Evolutionary conservation across 2,888 invertebrate species (phyloP), one percentile per base, ranked within the genome.

Genomic region (Drosophila imparisetae): DNA sequence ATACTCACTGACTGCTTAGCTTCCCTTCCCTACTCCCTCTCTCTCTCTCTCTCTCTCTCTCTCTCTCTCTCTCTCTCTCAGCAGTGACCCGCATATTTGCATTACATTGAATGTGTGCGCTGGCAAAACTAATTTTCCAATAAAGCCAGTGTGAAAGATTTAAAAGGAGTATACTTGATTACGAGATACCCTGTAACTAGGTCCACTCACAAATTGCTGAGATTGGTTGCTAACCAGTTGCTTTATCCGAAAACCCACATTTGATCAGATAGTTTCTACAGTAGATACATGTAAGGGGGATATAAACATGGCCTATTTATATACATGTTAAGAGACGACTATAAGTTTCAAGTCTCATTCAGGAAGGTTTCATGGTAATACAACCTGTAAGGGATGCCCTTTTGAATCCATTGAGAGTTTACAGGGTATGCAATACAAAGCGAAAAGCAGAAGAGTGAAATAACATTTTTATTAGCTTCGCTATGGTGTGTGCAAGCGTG

Each of bases 61-160:
- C 13, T 6, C 0, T 42, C 1, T 11, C 21, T 4, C 2, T 45
- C 45, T 15, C 1, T 24, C 13, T 24, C 7, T 15, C n/a, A 27
- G 18, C 24, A 40, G 30, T 21, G 50, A 54, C 59, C 13, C 36
- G 15, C 30, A 53, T 59, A 64, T 78, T 81, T 83, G 80, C 59
- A 77, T 81, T 77, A 38, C 59, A 48, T 66, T 45, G 55, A 59
- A 55, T 79, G 68, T 73, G 65, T 78, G 67, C 29, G n/a, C 65
- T 60, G 81, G 68, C 61, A 63, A 81, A 84, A 67, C 78, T 78
- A 73, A 81, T 78, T 78, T 78, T n/a, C 64, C 63, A 27, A 63
- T 64, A 49, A 49, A 38, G 38, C 15, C 29, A 38, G 30, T 7
- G 64, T 4, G 30, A 32, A 8, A 10, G 3, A n/a, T 13, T 11